Evolutionary conservation across 2,797 vertebrate species (phyloP), one percentile per base, ranked within the genome.

Genomic region (Myripristis jacobus): DNA sequence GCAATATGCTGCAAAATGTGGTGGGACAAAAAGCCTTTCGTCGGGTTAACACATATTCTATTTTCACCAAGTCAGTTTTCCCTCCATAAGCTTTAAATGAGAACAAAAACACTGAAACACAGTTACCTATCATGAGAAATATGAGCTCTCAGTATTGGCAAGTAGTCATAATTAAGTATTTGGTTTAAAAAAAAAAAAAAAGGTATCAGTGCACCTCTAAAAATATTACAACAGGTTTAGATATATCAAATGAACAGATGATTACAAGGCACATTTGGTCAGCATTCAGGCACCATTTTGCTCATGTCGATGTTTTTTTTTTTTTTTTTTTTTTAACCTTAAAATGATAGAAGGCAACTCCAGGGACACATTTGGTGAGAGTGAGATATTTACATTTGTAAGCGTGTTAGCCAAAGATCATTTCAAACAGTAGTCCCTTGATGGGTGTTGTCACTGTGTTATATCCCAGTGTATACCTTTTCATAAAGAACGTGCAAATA

Each of bases 191-290:
- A n/a, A 77, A 56, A 7, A 60, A 46, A 66, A 46, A 64, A 50
- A n/a, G 6, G 50, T 48, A 38, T 73, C 57, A 79, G 73, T 70
- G 57, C 72, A 76, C 46, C 12, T 65, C 66, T 58, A 52, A 54
- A 62, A 61, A 53, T 25, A 19, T 53, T 24, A 52, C 3, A 54
- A 81, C 21, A 70, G 8, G 7, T n/a, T 27, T 5, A 71, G 36
- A 27, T 31, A 80, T 53, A 68, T 16, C 15, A 25, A 7, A 54
- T 54, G 5, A 48, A 43, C 6, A 2, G 66, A 68, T 4, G 51
- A 51, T 29, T 3, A 48, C 34, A 81, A 85, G 70, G 87, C 83
- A 90, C 77, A 63, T 87, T 48, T 76, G 84, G 75, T 87, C 41
- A 72, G 15, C 2, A 66, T 66, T 44, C 71, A 75, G 29, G 15